Evolutionary conservation across 2,113 vertebrate species (phyloP), one percentile per base, ranked within the genome.

Genomic region (Gymnorhina tibicen): DNA sequence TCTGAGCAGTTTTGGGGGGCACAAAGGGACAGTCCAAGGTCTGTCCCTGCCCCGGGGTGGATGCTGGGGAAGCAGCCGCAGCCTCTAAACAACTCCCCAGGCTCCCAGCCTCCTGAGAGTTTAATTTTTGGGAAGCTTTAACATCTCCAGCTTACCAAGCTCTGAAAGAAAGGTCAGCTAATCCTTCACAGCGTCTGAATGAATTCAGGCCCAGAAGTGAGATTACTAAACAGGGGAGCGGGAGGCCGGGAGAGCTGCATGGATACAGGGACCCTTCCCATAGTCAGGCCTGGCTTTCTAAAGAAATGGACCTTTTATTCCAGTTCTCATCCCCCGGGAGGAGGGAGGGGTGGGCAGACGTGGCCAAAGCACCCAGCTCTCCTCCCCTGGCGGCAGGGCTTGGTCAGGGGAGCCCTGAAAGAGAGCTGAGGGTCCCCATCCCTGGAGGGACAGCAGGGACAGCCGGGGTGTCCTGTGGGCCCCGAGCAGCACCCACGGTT

Each of bases 121-220:
- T 97, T 97, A 93, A 85, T 95, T 97, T 97, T 97, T 77, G 95
- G 95, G 96, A 97, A 96, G 95, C 95, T 95, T 97, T 97, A 96
- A 97, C 96, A 97, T 95, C 95, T 72, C 92, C 93, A 76, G 94
- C 79, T 97, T 96, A 97, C 85, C 92, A 85, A 87, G 74, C 4
- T 4, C 88, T 97, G 97, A 97, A 97, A 97, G 96, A 94, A 97
- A 97, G 96, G 97, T 97, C 97, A 97, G 93, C 95, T 97, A 97
- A 97, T 97, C 97, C 97, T 64, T 72, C 82, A 39, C 79, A 80
- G 86, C 9, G 3, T 78, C 82, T 97, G 96, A 97, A 97, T 97
- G 95, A 93, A 97, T 94, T 94, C 94, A 87, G 89, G 89, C 95
- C 87, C 85, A 96, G 91, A 33, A 96, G 96, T 93, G 95, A 97